phyloP scores from a whole-genome alignment of 2,797 vertebrate genomes.

The Allobates femoralis region DNA sequence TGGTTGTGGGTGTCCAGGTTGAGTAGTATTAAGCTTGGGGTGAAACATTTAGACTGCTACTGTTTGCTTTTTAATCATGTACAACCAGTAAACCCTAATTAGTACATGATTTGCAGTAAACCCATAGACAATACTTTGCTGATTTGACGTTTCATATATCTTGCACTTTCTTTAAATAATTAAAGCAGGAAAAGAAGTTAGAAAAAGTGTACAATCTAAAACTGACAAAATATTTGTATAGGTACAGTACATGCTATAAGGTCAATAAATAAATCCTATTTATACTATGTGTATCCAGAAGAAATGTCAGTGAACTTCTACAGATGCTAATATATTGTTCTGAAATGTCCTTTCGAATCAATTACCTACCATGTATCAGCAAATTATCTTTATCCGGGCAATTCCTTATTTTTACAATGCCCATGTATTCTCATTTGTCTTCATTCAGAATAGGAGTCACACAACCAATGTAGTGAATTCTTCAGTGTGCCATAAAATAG shows the following conservation, averaged over 20 bases:
- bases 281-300: background rate
- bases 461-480: background rate
- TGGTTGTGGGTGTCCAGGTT: too few relatives aligned
- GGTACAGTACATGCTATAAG: too few relatives aligned
- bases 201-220: background rate
- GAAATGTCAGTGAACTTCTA: background rate
- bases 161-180: too few relatives aligned
- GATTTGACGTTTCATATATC: too few relatives aligned
- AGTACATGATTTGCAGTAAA: too few relatives aligned
- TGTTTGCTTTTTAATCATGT: too few relatives aligned
- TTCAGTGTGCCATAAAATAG: background rate
- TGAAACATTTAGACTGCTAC: too few relatives aligned
- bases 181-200: too few relatives aligned
- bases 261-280: background rate
- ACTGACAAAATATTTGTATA: background rate
- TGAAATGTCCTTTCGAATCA: background rate
- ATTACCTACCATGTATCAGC: background rate
- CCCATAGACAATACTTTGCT: too few relatives aligned
- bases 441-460: background rate
- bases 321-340: background rate
- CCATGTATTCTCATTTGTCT: conserved; percentile 1
- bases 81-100: too few relatives aligned
- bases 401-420: background rate
- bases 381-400: background rate
- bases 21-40: too few relatives aligned